Conservation (phyloP, 2,888 invertebrate species). For the Margaritifera margaritifera region DNA sequence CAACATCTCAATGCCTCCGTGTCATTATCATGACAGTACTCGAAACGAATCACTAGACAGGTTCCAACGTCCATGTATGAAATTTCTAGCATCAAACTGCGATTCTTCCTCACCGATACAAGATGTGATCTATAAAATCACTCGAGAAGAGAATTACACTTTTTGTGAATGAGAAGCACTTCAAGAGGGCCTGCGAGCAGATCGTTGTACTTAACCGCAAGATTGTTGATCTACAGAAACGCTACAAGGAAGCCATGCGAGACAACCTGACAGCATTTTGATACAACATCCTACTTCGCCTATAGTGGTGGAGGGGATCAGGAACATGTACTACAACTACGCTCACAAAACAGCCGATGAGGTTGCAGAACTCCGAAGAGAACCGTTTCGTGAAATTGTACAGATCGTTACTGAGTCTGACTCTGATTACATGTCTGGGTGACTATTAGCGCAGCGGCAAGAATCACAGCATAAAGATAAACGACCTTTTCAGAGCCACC, state of each 20-base stretch:
- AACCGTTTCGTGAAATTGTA: constrained; percentile 22
- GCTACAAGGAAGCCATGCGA: constrained; percentile 51
- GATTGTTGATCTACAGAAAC: constrained; percentile 36
- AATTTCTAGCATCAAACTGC: too few species aligned
- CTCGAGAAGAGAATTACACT: background rate
- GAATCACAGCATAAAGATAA: too few species aligned
- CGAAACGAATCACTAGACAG: too few species aligned
- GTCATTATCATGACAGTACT: too few species aligned
- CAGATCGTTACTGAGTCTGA: constrained; percentile 4
- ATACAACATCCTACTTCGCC: constrained; percentile 54
- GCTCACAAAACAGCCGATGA: constrained; percentile 46
- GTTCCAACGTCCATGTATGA: too few species aligned
- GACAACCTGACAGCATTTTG: constrained; percentile 50
- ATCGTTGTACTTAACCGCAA: constrained; percentile 51
- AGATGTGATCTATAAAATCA: too few species aligned
- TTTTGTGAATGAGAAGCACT: constrained; percentile 14
- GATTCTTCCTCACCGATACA: too few species aligned
- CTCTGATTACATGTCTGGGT: too few species aligned
- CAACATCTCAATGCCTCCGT: too few species aligned
- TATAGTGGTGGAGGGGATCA: constrained; percentile 47
- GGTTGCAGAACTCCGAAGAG: constrained; percentile 35
- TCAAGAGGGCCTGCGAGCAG: constrained; percentile 52
- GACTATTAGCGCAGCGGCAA: too few species aligned
- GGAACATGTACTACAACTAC: constrained; percentile 47
- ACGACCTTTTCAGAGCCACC: too few species aligned